Evolutionary conservation across 2,797 vertebrate genomes (phyloP).

Genomic region (Gallinago nigripennis): DNA sequence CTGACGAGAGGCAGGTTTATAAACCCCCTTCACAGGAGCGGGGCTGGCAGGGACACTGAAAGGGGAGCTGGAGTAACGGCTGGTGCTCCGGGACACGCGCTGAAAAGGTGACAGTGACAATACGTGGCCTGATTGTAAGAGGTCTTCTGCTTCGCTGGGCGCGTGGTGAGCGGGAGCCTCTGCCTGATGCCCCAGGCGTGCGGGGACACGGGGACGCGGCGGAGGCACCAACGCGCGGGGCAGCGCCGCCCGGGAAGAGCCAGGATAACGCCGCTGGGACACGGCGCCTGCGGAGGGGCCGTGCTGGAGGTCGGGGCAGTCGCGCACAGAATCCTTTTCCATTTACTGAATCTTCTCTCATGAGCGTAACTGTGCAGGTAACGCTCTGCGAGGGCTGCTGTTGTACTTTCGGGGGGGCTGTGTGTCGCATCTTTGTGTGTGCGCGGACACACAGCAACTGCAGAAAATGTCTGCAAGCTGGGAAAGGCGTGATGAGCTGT

Average conservation of each 20-base stretch:
- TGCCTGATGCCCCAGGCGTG: neutral
- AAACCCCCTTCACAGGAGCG: neutral
- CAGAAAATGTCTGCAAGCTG: neutral
- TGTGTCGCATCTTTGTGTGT: neutral
- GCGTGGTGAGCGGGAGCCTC: fast-evolving
- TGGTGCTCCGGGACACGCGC: neutral
- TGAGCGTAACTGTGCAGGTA: neutral
- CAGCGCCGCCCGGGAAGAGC: neutral
- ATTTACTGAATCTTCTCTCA: neutral
- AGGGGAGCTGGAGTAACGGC: neutral
- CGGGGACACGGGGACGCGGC: neutral
- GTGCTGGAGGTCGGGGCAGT: neutral
- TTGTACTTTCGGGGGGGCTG: fast-evolving
- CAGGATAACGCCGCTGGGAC: neutral
- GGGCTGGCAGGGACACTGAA: neutral
- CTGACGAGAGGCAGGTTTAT: constrained; percentile 6
- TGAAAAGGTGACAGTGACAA: neutral
- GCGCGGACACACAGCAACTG: neutral
- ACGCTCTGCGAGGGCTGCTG: neutral
- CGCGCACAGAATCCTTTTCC: neutral
- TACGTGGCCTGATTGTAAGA: neutral
- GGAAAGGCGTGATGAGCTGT: neutral
- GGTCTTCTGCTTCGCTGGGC: fast-evolving
- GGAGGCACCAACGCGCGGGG: fast-evolving
- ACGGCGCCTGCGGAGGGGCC: neutral